Conservation (phyloP, 2,888 invertebrate genomes). For the Epistrophe eligans region DNA sequence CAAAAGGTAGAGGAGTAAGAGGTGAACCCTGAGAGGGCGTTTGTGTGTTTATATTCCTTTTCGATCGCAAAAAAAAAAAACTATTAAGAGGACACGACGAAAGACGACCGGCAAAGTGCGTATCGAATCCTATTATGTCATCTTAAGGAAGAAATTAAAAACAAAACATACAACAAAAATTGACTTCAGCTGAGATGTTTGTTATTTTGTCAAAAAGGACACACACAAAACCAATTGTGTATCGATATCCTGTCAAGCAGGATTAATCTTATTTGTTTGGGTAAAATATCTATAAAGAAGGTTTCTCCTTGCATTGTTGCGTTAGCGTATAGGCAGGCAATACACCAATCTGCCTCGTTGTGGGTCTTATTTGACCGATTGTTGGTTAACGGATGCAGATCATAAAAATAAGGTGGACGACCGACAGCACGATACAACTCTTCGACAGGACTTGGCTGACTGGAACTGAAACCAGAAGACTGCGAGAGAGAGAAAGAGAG, state of each 20-base stretch:
- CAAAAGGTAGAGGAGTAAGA: slow-evolving; percentile 13
- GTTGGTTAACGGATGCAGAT: slow-evolving; percentile 73
- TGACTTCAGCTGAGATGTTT: slow-evolving; percentile 50
- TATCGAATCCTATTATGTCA: slow-evolving; percentile 75
- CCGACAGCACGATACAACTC: slow-evolving; percentile 28
- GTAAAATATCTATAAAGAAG: neutral
- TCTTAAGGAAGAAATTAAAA: slow-evolving; percentile 50
- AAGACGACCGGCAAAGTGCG: slow-evolving; percentile 60
- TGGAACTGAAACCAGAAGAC: neutral
- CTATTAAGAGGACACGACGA: slow-evolving; percentile 28
- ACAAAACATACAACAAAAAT: neutral
- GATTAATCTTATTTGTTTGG: slow-evolving; percentile 71
- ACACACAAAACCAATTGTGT: slow-evolving; percentile 71
- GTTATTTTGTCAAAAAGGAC: slow-evolving; percentile 60
- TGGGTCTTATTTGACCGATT: slow-evolving; percentile 71
- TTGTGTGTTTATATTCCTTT: slow-evolving; percentile 49
- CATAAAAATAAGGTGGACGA: slow-evolving; percentile 60
- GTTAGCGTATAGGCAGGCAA: no score
- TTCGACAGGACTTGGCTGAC: slow-evolving; percentile 20
- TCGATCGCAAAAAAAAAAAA: slow-evolving; percentile 56
- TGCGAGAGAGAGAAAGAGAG: slow-evolving; percentile 17
- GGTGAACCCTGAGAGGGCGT: slow-evolving; percentile 68
- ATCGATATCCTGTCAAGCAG: slow-evolving; percentile 74
- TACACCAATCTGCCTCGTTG: slow-evolving; percentile 63
- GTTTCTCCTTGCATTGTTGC: neutral